Conservation (phyloP, 2,797 vertebrate species). For the Pachyuromys duprasi region DNA sequence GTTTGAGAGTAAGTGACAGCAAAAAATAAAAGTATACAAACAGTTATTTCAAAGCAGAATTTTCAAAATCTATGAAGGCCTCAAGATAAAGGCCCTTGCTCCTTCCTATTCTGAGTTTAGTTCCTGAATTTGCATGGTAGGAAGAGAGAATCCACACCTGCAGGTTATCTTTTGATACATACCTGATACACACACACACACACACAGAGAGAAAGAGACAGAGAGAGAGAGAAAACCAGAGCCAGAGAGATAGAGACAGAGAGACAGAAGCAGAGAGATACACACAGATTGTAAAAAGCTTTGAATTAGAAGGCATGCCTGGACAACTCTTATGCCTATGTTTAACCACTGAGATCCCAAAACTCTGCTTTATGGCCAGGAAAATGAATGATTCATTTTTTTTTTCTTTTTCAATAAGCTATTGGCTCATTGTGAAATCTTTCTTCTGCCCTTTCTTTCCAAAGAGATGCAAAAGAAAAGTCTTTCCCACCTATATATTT, state of each 20-base stretch:
- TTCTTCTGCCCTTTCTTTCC: neutral
- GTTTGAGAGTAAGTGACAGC: neutral
- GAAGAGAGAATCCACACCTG: neutral
- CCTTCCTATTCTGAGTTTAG: neutral
- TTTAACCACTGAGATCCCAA: neutral
- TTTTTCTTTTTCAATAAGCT: neutral
- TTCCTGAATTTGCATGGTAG: too few species aligned
- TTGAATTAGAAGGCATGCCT: neutral
- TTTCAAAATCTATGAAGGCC: neutral
- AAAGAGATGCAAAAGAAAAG: neutral
- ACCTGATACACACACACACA: neutral
- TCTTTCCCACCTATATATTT: neutral
- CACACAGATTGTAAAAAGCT: neutral
- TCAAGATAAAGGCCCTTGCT: neutral
- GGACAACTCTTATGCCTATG: neutral
- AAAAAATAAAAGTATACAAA: conserved; percentile 36
- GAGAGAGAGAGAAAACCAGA: neutral
- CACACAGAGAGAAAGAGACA: neutral
- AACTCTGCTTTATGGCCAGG: neutral
- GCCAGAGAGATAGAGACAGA: neutral
- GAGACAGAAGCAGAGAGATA: neutral
- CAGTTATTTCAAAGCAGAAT: neutral
- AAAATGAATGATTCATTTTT: neutral
- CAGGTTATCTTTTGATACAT: neutral
- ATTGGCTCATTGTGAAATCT: neutral